Evolutionary conservation across 2,888 invertebrate genomes (phyloP).

Genomic region (Agrochola macilenta): DNA sequence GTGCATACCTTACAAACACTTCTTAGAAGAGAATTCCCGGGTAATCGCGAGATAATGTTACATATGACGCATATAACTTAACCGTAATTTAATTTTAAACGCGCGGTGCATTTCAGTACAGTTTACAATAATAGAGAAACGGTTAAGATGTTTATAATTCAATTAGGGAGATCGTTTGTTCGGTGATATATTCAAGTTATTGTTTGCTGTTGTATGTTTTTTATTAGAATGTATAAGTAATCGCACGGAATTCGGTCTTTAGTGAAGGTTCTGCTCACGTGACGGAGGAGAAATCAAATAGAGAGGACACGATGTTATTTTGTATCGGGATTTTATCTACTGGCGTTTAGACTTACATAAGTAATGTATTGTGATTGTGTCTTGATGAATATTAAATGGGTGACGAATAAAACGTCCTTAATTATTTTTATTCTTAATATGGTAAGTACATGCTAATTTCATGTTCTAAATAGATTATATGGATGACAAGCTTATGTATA

Average conservation of each 20-base stretch:
- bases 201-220: conserved; percentile 28
- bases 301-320: conserved; percentile 41
- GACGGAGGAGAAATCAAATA: conserved; percentile 47
- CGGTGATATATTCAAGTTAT: conserved; percentile 41
- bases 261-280: conserved; percentile 32
- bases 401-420: neutral
- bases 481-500: neutral
- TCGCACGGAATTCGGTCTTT: conserved; percentile 44
- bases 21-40: conserved; percentile 55
- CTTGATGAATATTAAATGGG: conserved; percentile 16
- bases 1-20: conserved; percentile 34
- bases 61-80: conserved; percentile 50
- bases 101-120: conserved; percentile 35
- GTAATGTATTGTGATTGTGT: conserved; percentile 10
- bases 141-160: conserved; percentile 64
- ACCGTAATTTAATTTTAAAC: conserved; percentile 63
- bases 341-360: conserved; percentile 17
- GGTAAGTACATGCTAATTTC: too few species aligned
- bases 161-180: conserved; percentile 55
- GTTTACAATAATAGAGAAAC: conserved; percentile 46
- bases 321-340: conserved; percentile 1
- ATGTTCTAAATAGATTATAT: neutral
- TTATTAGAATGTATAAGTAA: conserved; percentile 26
- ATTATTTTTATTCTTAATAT: neutral
- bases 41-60: conserved; percentile 53